Conservation (phyloP, 2,888 invertebrate species). For the Meteorus cinctellus region DNA sequence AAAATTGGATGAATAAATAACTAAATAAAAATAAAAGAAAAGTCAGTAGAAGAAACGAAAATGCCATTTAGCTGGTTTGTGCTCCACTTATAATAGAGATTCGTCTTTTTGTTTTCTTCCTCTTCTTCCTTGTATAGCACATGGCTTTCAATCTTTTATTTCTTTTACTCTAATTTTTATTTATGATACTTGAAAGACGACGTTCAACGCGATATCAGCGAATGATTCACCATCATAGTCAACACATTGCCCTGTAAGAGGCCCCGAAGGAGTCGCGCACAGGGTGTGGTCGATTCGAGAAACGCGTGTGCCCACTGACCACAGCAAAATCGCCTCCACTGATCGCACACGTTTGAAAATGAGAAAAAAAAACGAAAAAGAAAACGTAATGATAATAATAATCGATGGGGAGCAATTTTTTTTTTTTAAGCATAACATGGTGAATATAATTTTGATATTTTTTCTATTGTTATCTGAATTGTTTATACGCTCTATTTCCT, state of each 20-base stretch:
- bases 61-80: too few species aligned
- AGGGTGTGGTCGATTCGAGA: constrained; percentile 37
- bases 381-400: not conserved
- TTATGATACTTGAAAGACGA: not conserved
- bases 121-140: not conserved
- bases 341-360: constrained; percentile 6
- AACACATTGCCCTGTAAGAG: not conserved
- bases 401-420: not conserved
- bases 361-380: not conserved
- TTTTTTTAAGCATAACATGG: too few species aligned
- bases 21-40: too few species aligned
- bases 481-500: too few species aligned
- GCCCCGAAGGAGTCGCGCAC: not conserved
- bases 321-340: constrained; percentile 9
- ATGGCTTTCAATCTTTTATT: not conserved
- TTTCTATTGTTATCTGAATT: too few species aligned
- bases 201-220: constrained; percentile 4
- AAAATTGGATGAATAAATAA: not conserved
- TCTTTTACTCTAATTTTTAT: too few species aligned
- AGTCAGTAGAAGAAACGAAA: too few species aligned
- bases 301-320: constrained; percentile 33
- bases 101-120: too few species aligned
- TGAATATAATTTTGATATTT: too few species aligned
- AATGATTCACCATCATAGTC: constrained; percentile 31
- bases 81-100: not conserved